phyloP scores from a whole-genome alignment of 2,888 invertebrate species.

The Drosophila kokeensis region DNA sequence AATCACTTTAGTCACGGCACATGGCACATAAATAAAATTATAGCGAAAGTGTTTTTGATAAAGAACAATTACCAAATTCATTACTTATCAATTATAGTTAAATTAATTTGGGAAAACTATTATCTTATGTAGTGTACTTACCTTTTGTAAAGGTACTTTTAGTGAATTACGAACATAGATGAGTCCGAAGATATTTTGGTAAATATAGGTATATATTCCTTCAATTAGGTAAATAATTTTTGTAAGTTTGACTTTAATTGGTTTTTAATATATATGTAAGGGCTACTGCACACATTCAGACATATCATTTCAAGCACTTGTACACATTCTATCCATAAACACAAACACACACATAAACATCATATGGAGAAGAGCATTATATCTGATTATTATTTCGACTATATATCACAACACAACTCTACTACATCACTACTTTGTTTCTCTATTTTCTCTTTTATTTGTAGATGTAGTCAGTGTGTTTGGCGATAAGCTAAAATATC shows the following conservation, averaged over 20 bases:
- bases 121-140: no score
- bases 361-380: slow-evolving; percentile 8
- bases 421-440: slow-evolving; percentile 67
- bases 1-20: background rate
- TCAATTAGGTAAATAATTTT: background rate
- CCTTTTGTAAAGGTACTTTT: background rate
- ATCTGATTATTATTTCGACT: slow-evolving; percentile 27
- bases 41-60: slow-evolving; percentile 15
- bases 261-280: slow-evolving; percentile 13
- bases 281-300: slow-evolving; percentile 28
- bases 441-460: slow-evolving; percentile 85
- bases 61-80: slow-evolving; percentile 5
- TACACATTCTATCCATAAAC: background rate
- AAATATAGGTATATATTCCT: background rate
- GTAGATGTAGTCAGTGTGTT: slow-evolving; percentile 95
- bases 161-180: background rate
- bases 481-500: slow-evolving; percentile 89
- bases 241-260: background rate
- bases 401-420: slow-evolving; percentile 53
- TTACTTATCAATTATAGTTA: slow-evolving; percentile 4
- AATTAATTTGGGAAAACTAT: background rate
- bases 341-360: slow-evolving; percentile 23
- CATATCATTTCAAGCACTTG: slow-evolving; percentile 18
- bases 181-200: background rate
- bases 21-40: slow-evolving; percentile 6